A percentile compares a stretch with the other conserved stretches of the same genome.
phyloP scores from a whole-genome alignment of 2,113 vertebrate species.

The Smithornis capensis region DNA sequence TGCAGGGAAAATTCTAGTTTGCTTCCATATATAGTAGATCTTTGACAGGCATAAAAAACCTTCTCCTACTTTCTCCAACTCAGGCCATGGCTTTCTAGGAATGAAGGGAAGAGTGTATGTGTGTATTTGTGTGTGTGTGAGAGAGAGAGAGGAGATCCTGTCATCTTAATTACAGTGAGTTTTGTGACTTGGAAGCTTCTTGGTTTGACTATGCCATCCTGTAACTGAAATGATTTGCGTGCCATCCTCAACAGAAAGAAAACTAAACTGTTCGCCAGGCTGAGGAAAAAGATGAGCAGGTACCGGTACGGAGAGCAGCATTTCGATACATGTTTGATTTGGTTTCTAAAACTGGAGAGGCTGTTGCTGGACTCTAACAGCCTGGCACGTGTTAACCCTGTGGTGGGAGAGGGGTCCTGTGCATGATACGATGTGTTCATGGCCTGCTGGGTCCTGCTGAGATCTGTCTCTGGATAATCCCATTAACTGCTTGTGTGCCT shows the following conservation, averaged over 20 bases:
- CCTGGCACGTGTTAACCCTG: conserved; percentile 61
- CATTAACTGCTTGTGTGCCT: conserved; percentile 55
- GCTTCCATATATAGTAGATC: background rate
- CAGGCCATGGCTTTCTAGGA: background rate
- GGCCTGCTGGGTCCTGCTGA: conserved; percentile 43
- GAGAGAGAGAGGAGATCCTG: background rate
- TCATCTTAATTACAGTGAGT: background rate
- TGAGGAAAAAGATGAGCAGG: conserved; percentile 83
- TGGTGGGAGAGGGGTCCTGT: conserved; percentile 25
- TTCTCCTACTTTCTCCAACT: background rate
- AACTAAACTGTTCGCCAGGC: conserved; percentile 82
- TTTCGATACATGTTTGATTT: background rate
- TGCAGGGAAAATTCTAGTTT: background rate
- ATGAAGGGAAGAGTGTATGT: background rate
- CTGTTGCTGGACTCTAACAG: conserved; percentile 63
- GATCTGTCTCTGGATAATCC: conserved; percentile 53
- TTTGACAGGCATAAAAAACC: background rate
- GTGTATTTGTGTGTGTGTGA: fast-evolving
- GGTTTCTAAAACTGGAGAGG: conserved; percentile 34
- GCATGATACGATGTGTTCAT: conserved; percentile 36
- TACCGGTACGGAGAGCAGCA: conserved; percentile 64
- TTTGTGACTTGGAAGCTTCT: background rate
- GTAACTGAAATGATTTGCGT: conserved; percentile 60
- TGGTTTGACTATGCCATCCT: conserved; percentile 43
- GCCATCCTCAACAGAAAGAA: conserved; percentile 82